These are phyloP conservation scores for Platichthys stellatus DNA, from an alignment of 2,113 vertebrate species.

Conservation along the genomic window DNA sequence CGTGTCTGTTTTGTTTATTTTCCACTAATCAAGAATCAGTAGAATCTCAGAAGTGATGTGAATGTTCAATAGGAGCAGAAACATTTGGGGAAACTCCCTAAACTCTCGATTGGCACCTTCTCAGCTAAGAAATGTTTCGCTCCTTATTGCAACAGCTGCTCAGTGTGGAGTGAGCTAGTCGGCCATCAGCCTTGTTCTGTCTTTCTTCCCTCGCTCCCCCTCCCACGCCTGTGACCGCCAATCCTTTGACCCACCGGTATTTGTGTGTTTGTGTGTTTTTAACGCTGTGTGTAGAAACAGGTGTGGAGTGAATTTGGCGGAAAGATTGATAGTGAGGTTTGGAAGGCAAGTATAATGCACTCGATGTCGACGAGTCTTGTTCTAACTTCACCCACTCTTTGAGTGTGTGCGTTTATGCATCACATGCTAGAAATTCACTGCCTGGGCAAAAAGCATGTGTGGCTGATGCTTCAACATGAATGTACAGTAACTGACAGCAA, in stretches of 20 bases:
- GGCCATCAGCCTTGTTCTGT: constrained; percentile 89
- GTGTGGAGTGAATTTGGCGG: constrained; percentile 99
- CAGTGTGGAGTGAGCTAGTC: constrained; percentile 82
- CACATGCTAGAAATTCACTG: constrained; percentile 38
- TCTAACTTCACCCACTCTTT: constrained; percentile 37
- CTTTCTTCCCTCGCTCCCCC: constrained; percentile 54
- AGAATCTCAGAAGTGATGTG: constrained; percentile 21
- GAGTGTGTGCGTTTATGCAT: constrained; percentile 47
- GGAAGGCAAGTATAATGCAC: constrained; percentile 97
- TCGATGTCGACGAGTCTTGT: constrained; percentile 36
- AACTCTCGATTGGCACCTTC: constrained; percentile 6
- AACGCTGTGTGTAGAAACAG: constrained; percentile 91
- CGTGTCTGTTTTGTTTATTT: constrained; percentile 6
- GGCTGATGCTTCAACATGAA: constrained; percentile 63
- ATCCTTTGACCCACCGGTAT: constrained; percentile 40
- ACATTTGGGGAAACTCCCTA: constrained; percentile 21
- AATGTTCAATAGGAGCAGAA: constrained; percentile 54
- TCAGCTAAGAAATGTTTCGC: constrained; percentile 33
- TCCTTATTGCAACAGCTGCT: constrained; percentile 60
- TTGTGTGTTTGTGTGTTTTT: constrained; percentile 57
- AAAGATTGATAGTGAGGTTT: constrained; percentile 99
- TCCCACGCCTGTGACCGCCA: constrained; percentile 40
- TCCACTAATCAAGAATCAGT: constrained; percentile 53
- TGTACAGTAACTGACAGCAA: constrained; percentile 28
- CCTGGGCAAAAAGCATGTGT: constrained; percentile 68